Base-by-base conservation (phyloP, 1,140 invertebrate genomes). In the Trachymyrmex septentrionalis region DNA sequence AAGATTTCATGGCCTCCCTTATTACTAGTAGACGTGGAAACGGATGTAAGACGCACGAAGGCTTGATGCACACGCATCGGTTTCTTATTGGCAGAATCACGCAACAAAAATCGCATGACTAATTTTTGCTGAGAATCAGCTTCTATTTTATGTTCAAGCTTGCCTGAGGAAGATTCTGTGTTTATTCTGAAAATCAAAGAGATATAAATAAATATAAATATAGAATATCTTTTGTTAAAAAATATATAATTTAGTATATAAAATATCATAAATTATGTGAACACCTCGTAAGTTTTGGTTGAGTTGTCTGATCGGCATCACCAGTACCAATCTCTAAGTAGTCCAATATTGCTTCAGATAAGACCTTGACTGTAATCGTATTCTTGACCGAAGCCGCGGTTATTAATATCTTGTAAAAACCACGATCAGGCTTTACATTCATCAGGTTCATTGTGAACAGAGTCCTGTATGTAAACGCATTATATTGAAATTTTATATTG, bases 71-170 rank as follows among this genome's bases (percentile, higher is more conserved):
- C 97, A 55, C 96, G 95, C 86, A 99, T 96, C 0, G 97, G 87
- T 92, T 97, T 97, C 66, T 96, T 96, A 75, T 92, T 96, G n/a
- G 95, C 94, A 88, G 97, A 96, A 94, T 99, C 98, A 80, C 97
- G 97, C 1, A 99, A 94, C 0, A 96, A 94, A 94, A 99, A 98
- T 92, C 98, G 98, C 81, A 99, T 95, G 2, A 98, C 95, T 53
- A 99, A 94, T 94, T 98, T 99, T 94, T 99, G 98, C 88, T 98
- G 97, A 81, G 97, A 97, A 95, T 99, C 99, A 24, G 97, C 98
- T 92, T 98, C 97, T 10, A 98, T 95, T 38, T 96, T 95, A 57
- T 96, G 96, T 3, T 95, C 91, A 2, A 98, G 94, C 92, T 97
- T 98, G 85, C 97, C 96, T 0, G 97, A 97, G 97, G 3, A 95